Base-by-base conservation (phyloP, 35 echinoderm and acorn worm species). In the Eucidaris tribuloides region DNA sequence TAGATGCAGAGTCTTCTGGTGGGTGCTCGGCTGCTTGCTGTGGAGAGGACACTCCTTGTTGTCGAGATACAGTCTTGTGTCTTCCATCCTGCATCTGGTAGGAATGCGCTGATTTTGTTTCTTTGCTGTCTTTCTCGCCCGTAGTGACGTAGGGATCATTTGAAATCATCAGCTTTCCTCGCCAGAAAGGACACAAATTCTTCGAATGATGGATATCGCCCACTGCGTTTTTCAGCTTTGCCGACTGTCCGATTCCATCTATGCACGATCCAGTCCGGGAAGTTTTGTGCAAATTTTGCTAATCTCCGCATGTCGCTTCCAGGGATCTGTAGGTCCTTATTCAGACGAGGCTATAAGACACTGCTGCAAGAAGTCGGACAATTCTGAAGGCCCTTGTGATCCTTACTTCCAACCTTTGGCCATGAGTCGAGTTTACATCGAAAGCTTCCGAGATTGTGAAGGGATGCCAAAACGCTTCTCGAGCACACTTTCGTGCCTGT, bases 231-330 rank as follows among this genome's bases (percentile, higher is more conserved):
- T 43, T 81, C 88, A 6, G 36, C 7, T 20, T 83, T 77, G 4
- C 32, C 27, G 0, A 83, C 82, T 32, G 65, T 68, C 5, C 92
- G 81, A 37, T 50, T 54, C 87, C 88, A 90, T 83, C 82, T 42
- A 5, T 36, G 54, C 0, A 81, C 49, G 0, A 96, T 28, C 64
- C 76, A 87, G 2, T 78, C n/a, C 42, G 2, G 92, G 83, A 20
- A 96, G 83, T 22, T 87, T 96, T 2, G 77, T 52, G 1, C 85
- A 4, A 24, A 93, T 32, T 45, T 79, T 88, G 15, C 59, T 45
- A 43, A 86, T 96, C 66, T 90, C 28, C 58, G 44, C n/a, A 48
- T 58, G 52, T 96, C 88, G 41, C 90, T 81, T 3, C n/a, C n/a
- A n/a, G 90, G 68, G 33, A 79, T 33, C 2, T 82, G 28, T 20